phyloP scores from a whole-genome alignment of 2,797 vertebrate species.

The Limnodromus scolopaceus region DNA sequence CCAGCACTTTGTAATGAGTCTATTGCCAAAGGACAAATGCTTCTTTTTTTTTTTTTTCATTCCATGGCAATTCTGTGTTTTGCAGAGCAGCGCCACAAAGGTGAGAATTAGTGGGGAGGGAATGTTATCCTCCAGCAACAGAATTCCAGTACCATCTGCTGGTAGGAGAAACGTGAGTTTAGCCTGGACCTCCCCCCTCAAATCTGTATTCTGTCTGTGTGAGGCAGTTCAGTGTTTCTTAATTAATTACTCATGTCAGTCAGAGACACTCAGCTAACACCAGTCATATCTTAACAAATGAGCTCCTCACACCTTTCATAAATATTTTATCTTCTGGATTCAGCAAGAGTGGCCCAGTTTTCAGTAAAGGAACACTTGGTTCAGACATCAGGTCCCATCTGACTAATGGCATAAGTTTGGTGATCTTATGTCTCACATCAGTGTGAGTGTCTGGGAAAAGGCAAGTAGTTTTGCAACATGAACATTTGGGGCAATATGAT shows the following conservation, averaged over 20 bases:
- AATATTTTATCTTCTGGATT: slow-evolving; percentile 48
- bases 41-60: neutral
- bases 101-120: neutral
- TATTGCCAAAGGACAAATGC: neutral
- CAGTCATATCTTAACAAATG: slow-evolving; percentile 52
- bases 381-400: neutral
- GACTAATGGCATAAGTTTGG: neutral
- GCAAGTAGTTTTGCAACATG: neutral
- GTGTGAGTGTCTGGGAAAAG: neutral
- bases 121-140: neutral
- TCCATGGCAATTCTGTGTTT: neutral
- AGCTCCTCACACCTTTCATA: slow-evolving; percentile 41
- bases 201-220: neutral
- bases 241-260: slow-evolving; percentile 55
- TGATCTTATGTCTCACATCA: neutral
- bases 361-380: neutral
- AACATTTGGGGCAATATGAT: neutral
- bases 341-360: neutral
- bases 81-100: neutral
- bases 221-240: slow-evolving; percentile 11
- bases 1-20: neutral
- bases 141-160: slow-evolving; percentile 45
- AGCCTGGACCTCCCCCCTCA: neutral
- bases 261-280: neutral
- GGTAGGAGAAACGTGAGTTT: neutral